Evolutionary conservation across 2,797 vertebrate genomes (phyloP).

Genomic region (Rhinogobio ventralis): DNA sequence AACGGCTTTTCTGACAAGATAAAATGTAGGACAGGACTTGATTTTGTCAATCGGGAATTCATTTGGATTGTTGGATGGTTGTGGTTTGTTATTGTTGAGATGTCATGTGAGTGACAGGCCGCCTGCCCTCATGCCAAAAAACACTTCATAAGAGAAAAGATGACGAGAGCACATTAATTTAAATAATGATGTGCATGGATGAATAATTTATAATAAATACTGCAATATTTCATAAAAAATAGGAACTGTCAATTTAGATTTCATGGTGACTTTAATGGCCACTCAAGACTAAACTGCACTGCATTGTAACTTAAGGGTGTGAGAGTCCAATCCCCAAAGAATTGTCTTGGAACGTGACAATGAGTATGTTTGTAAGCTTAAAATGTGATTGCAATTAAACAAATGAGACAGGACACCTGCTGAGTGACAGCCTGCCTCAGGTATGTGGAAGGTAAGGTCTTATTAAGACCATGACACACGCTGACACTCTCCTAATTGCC

Average conservation of each 20-base stretch:
- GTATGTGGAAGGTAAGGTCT: slow-evolving; percentile 46
- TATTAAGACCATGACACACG: slow-evolving; percentile 52
- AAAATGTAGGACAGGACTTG: background rate
- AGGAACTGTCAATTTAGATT: background rate
- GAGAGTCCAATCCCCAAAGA: background rate
- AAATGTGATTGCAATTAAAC: slow-evolving; percentile 52
- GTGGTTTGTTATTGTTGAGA: background rate
- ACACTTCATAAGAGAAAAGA: background rate
- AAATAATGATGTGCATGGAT: background rate
- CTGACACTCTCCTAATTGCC: slow-evolving; percentile 43
- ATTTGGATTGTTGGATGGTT: background rate
- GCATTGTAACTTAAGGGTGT: background rate
- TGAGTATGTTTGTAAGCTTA: slow-evolving; percentile 41
- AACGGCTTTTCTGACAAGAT: background rate
- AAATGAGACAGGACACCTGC: slow-evolving; percentile 44
- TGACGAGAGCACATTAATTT: background rate
- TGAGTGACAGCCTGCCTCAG: slow-evolving; percentile 46
- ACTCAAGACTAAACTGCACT: background rate
- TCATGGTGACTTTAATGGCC: background rate
- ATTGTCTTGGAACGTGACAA: background rate
- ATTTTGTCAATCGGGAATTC: background rate
- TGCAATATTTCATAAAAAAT: background rate
- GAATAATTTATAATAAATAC: background rate
- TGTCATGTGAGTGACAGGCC: no score
- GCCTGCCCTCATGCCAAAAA: background rate